phyloP scores from a whole-genome alignment of 1,140 invertebrate genomes.

The Drosophila seguyi region DNA sequence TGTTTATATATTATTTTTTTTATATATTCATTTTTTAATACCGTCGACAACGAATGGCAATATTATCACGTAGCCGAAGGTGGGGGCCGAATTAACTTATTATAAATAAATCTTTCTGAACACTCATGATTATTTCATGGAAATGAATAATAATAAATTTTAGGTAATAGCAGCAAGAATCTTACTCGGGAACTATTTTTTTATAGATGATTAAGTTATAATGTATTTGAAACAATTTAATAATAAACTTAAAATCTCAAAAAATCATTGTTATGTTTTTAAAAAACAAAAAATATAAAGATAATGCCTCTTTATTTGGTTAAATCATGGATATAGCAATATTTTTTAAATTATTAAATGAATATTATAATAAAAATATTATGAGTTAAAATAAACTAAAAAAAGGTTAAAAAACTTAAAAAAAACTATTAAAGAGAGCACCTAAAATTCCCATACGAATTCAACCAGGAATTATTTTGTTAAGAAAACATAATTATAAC shows the following conservation, averaged over 20 bases:
- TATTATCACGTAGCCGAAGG: slow-evolving; percentile 74
- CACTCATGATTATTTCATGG: slow-evolving; percentile 14
- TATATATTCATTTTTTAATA: slow-evolving; percentile 25
- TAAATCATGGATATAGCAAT: not conserved
- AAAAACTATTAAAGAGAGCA: too few relatives aligned
- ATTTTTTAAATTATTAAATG: too few relatives aligned
- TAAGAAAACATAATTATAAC: too few relatives aligned
- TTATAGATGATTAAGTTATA: not conserved
- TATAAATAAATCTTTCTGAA: slow-evolving; percentile 28
- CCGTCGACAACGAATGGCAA: slow-evolving; percentile 58
- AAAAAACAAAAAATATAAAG: not conserved
- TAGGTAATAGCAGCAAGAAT: slow-evolving; percentile 5
- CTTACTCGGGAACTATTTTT: not conserved
- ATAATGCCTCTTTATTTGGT: not conserved
- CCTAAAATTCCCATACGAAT: too few relatives aligned
- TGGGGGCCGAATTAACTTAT: slow-evolving; percentile 32
- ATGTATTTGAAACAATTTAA: not conserved
- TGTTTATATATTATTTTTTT: slow-evolving; percentile 4
- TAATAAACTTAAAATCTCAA: not conserved
- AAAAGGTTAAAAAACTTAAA: too few relatives aligned
- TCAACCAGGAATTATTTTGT: too few relatives aligned
- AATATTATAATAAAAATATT: too few relatives aligned
- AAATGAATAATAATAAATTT: slow-evolving; percentile 28
- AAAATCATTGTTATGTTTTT: not conserved
- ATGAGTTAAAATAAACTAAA: too few relatives aligned